These are phyloP conservation scores for Gonioctena quinquepunctata DNA, from an alignment of 1,140 invertebrate species.

Conservation along the genomic window DNA sequence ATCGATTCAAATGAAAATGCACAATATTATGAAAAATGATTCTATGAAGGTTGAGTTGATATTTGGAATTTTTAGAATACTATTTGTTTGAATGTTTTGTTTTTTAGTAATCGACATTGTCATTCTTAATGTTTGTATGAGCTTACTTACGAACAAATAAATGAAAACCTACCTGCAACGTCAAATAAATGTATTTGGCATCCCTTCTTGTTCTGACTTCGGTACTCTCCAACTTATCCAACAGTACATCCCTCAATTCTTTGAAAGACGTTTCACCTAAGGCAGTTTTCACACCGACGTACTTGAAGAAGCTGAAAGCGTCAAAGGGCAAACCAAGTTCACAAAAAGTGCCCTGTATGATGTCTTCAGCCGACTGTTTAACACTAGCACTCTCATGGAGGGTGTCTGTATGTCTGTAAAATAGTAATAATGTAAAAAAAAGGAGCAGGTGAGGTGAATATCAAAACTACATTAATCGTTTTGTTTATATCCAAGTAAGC, in stretches of 20 bases:
- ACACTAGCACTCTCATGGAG: conserved; percentile 57
- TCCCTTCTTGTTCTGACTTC: conserved; percentile 69
- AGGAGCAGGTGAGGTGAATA: no score
- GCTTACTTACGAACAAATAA: background rate
- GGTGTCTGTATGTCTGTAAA: conserved; percentile 65
- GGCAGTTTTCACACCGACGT: conserved; percentile 69
- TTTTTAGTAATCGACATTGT: no score
- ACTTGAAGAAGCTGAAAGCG: conserved; percentile 75
- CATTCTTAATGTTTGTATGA: no score
- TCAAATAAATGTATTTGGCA: conserved; percentile 68
- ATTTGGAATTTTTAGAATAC: no score
- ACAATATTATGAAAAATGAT: no score
- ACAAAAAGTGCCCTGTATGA: conserved; percentile 67
- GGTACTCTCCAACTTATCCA: conserved; percentile 68
- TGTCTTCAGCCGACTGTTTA: conserved; percentile 68
- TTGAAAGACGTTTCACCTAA: conserved; percentile 63
- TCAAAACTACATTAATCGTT: no score
- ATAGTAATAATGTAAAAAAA: no score
- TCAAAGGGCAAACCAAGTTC: conserved; percentile 68
- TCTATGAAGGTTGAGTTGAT: no score
- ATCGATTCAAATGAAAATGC: no score
- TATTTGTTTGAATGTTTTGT: no score
- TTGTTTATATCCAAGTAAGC: no score
- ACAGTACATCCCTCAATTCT: conserved; percentile 58
- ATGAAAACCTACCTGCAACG: conserved; percentile 62